Evolutionary conservation across 2,113 vertebrate genomes (phyloP).

Genomic region (Sinosuthora webbiana): DNA sequence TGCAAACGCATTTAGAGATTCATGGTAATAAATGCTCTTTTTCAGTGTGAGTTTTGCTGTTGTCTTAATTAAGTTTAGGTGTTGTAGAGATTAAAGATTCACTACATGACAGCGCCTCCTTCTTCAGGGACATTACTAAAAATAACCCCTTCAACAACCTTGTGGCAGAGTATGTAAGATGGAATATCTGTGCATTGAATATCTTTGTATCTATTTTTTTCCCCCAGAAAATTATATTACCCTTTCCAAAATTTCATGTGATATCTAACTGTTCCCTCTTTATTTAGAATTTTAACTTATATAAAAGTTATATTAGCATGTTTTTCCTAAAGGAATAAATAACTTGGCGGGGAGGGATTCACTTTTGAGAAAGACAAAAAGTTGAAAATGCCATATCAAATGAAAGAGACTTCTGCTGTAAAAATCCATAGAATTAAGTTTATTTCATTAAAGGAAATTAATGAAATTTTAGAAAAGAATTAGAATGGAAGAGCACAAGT

Average conservation of each 20-base stretch:
- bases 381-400: not conserved
- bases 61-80: not conserved
- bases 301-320: not conserved
- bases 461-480: not conserved
- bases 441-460: not conserved
- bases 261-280: not conserved
- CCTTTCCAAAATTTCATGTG: not conserved
- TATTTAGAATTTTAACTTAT: not conserved
- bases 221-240: not conserved
- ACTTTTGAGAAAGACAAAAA: not conserved
- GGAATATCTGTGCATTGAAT: not conserved
- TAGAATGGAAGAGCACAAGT: not conserved
- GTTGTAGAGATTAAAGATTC: not conserved
- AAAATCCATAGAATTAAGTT: not conserved
- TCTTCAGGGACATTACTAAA: not conserved
- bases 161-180: not conserved
- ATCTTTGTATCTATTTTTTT: not conserved
- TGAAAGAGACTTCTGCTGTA: not conserved
- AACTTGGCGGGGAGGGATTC: fast-evolving
- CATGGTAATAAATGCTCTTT: not conserved
- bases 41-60: not conserved
- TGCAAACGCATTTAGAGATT: not conserved
- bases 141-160: not conserved
- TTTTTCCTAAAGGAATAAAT: not conserved
- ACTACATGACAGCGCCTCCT: not conserved